phyloP scores from a whole-genome alignment of 2,113 vertebrate species.

The Gambusia affinis region DNA sequence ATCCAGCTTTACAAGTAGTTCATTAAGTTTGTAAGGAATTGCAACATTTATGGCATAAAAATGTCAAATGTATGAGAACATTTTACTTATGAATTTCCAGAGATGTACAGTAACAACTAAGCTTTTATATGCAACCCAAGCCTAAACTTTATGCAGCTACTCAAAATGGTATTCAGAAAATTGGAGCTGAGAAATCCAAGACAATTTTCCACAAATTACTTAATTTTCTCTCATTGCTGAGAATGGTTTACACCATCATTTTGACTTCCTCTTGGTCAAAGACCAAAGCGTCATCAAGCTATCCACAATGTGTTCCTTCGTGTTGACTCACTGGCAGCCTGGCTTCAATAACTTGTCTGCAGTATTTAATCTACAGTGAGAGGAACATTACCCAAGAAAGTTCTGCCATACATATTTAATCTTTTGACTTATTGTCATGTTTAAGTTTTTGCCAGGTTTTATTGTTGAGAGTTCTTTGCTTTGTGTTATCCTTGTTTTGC shows the following conservation, averaged over 20 bases:
- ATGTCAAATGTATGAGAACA: not conserved
- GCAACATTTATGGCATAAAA: not conserved
- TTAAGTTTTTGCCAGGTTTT: not conserved
- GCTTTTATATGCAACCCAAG: constrained; percentile 32
- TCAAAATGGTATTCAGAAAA: constrained; percentile 37
- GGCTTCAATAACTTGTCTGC: constrained; percentile 29
- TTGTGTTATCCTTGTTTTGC: not conserved
- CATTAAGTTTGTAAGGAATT: not conserved
- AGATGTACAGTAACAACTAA: constrained; percentile 20
- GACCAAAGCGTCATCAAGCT: constrained; percentile 45
- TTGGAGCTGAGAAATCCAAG: constrained; percentile 61
- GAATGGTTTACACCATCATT: constrained; percentile 58
- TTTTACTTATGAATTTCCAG: constrained; percentile 14
- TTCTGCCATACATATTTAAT: not conserved
- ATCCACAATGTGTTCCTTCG: constrained; percentile 40
- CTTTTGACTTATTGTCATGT: not conserved
- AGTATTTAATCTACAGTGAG: constrained; percentile 46
- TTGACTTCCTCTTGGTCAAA: constrained; percentile 50
- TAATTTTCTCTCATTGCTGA: constrained; percentile 44
- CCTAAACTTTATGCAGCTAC: constrained; percentile 27
- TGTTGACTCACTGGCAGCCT: constrained; percentile 47
- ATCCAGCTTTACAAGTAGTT: not conserved
- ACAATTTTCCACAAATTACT: constrained; percentile 48
- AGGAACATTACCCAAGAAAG: constrained; percentile 10
- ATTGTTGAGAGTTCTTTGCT: not conserved